A percentile compares a stretch with the other conserved stretches of the same genome.
Evolutionary conservation across 2,888 invertebrate genomes (phyloP).

Genomic region (Chydorus sphaericus): DNA sequence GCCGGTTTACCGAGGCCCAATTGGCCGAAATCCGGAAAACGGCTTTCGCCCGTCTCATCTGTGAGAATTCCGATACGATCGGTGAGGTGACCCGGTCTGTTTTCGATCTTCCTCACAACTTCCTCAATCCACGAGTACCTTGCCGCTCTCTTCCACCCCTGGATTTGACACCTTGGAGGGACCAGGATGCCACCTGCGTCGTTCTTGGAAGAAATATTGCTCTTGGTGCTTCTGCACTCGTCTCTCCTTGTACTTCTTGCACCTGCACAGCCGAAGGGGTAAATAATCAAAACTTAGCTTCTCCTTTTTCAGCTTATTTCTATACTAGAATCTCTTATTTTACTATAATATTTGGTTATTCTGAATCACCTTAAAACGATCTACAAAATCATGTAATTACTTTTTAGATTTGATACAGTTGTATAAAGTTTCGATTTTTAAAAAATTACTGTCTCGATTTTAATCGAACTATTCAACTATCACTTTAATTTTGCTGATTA

Average conservation of each 20-base stretch:
- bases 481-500: no score
- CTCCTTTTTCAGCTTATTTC: no score
- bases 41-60: conserved; percentile 68
- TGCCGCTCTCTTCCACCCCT: conserved; percentile 65
- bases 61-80: conserved; percentile 74
- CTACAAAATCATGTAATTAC: no score
- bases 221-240: conserved; percentile 69
- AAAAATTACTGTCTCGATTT: no score
- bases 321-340: neutral
- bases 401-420: no score
- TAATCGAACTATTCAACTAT: no score
- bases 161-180: conserved; percentile 70
- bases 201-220: conserved; percentile 63
- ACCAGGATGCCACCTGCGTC: conserved; percentile 43
- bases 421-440: no score
- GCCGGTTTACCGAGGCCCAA: conserved; percentile 71
- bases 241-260: conserved; percentile 80
- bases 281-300: no score
- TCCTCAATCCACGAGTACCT: conserved; percentile 75
- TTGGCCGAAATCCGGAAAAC: conserved; percentile 73
- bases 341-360: neutral
- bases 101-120: conserved; percentile 79
- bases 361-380: no score
- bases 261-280: conserved; percentile 74
- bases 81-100: conserved; percentile 76